Evolutionary conservation across 2,797 vertebrate species (phyloP).

Genomic region (Oryzias sinensis): DNA sequence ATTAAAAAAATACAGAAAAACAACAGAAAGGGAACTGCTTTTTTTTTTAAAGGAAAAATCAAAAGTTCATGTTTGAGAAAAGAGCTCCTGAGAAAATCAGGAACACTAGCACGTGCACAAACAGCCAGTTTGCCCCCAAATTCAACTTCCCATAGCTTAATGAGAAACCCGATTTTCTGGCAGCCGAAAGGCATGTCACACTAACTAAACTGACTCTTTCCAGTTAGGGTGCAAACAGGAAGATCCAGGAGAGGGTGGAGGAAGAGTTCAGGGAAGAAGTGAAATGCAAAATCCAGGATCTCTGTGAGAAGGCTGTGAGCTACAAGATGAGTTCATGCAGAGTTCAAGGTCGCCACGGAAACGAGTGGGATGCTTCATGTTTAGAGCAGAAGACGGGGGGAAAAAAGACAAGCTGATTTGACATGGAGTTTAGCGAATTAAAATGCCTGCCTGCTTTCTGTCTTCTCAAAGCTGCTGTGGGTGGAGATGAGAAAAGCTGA

Average conservation of each 20-base stretch:
- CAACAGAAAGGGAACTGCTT: neutral
- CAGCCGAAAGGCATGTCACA: slow-evolving; percentile 54
- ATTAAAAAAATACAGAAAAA: neutral
- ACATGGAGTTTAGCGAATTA: neutral
- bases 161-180: slow-evolving; percentile 72
- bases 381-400: no score
- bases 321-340: slow-evolving; percentile 25
- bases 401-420: slow-evolving; percentile 2
- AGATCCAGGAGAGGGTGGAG: slow-evolving; percentile 16
- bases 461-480: neutral
- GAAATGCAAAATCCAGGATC: slow-evolving; percentile 30
- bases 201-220: slow-evolving; percentile 50
- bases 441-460: neutral
- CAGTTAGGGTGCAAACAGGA: slow-evolving; percentile 10
- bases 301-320: slow-evolving; percentile 28
- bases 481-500: neutral
- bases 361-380: no score
- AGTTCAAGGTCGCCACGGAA: no score
- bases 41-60: neutral
- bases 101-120: slow-evolving; percentile 8
- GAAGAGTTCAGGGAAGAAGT: slow-evolving; percentile 33
- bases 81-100: slow-evolving; percentile 38
- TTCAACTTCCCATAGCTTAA: slow-evolving; percentile 79
- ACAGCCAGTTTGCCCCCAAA: slow-evolving; percentile 60
- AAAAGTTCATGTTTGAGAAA: slow-evolving; percentile 19